These are phyloP conservation scores for Pteronotus mesoamericanus DNA, from an alignment of 2,797 vertebrate genomes.

Conservation along the genomic window DNA sequence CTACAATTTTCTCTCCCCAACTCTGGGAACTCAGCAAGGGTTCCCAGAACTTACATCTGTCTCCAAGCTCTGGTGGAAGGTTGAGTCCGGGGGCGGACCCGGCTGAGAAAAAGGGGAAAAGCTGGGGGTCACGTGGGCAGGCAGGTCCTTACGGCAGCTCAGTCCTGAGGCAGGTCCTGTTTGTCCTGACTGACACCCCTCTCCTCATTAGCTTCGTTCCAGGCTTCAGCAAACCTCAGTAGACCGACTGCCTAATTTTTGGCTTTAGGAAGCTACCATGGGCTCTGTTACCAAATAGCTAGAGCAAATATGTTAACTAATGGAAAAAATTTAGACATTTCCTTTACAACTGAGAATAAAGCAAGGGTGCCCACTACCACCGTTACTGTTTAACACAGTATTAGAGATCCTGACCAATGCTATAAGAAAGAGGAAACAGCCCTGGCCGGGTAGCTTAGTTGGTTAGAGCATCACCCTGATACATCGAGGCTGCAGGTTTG, in stretches of 20 bases:
- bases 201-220: neutral
- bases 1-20: neutral
- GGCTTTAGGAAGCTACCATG: neutral
- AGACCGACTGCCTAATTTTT: neutral
- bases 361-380: neutral
- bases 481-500: neutral
- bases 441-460: neutral
- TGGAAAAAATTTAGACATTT: neutral
- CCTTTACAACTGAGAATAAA: neutral
- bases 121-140: neutral
- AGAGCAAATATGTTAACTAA: neutral
- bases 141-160: neutral
- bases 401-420: neutral
- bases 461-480: neutral
- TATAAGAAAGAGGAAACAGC: neutral
- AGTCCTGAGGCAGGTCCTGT: neutral
- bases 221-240: neutral
- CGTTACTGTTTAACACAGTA: too few species aligned
- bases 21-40: neutral
- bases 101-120: constrained; percentile 77
- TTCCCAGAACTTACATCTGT: constrained; percentile 67
- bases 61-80: constrained; percentile 62
- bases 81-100: constrained; percentile 32
- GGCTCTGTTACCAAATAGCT: neutral
- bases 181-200: neutral